These are phyloP conservation scores for Empis livida DNA, from an alignment of 2,888 invertebrate species.

Conservation along the genomic window DNA sequence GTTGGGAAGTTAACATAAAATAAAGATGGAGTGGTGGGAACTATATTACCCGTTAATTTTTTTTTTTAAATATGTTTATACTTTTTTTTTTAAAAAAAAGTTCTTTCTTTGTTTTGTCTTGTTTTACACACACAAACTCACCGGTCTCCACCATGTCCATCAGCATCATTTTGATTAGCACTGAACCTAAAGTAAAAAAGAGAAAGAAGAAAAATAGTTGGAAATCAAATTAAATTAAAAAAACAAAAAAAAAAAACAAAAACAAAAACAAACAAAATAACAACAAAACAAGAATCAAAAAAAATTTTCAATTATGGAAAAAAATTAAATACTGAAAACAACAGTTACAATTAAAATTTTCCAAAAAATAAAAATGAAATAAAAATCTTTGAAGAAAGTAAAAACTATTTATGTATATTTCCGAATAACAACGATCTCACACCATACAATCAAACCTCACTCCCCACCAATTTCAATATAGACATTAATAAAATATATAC, in stretches of 20 bases:
- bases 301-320: no score
- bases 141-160: conserved; percentile 29
- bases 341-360: no score
- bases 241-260: background rate
- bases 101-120: background rate
- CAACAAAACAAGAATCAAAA: background rate
- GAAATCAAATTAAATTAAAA: conserved; percentile 11
- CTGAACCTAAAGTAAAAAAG: conserved; percentile 32
- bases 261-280: background rate
- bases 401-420: no score
- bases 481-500: no score
- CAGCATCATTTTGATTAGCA: conserved; percentile 33
- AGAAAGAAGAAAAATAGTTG: conserved; percentile 17
- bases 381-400: no score
- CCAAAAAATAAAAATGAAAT: no score
- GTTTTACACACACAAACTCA: conserved; percentile 20
- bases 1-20: no score
- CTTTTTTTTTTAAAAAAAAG: no score
- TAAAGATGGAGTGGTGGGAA: background rate
- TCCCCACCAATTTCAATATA: no score
- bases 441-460: no score
- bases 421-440: no score
- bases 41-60: background rate
- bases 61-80: background rate
- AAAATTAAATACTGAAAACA: no score